Evolutionary conservation across 2,797 vertebrate species (phyloP).

Genomic region (Nannoperca australis): DNA sequence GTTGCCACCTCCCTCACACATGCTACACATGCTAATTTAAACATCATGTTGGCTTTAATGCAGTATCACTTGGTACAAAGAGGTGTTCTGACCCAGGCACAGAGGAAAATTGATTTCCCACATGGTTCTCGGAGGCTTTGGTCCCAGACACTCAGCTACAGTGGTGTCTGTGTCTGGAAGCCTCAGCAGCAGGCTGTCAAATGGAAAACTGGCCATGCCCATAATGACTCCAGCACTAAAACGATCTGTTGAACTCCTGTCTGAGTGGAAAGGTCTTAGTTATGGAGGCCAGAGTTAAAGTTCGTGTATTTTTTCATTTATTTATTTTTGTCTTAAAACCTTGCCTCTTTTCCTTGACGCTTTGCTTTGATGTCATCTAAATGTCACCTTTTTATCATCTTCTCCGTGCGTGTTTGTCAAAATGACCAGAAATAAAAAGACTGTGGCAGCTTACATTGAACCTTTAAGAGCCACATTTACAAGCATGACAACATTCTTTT

Average conservation of each 20-base stretch:
- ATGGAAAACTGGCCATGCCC: slow-evolving; percentile 68
- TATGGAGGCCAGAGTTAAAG: slow-evolving; percentile 12
- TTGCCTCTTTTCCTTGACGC: slow-evolving; percentile 1
- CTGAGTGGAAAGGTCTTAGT: slow-evolving; percentile 32
- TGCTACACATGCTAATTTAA: slow-evolving; percentile 41
- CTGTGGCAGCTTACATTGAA: slow-evolving; percentile 4
- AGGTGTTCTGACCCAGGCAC: slow-evolving; percentile 57
- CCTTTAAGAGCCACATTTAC: slow-evolving; percentile 9
- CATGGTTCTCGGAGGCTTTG: slow-evolving; percentile 64
- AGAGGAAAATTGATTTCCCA: slow-evolving; percentile 69
- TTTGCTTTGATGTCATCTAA: slow-evolving; percentile 14
- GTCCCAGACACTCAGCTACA: slow-evolving; percentile 70
- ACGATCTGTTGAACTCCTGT: slow-evolving; percentile 49
- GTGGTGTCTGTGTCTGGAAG: slow-evolving; percentile 63
- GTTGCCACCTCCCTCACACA: slow-evolving; percentile 28
- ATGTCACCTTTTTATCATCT: slow-evolving; percentile 13
- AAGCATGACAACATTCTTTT: not conserved
- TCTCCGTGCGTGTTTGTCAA: not conserved
- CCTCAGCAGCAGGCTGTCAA: slow-evolving; percentile 50
- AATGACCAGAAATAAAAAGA: slow-evolving; percentile 15
- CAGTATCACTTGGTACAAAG: slow-evolving; percentile 54
- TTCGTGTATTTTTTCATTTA: slow-evolving; percentile 23
- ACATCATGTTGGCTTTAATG: slow-evolving; percentile 54
- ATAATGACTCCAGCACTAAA: slow-evolving; percentile 52
- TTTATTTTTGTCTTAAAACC: slow-evolving; percentile 13